Evolutionary conservation across 2,113 vertebrate species (phyloP), one percentile per base, ranked within the genome.

Genomic region (Lanius collurio): DNA sequence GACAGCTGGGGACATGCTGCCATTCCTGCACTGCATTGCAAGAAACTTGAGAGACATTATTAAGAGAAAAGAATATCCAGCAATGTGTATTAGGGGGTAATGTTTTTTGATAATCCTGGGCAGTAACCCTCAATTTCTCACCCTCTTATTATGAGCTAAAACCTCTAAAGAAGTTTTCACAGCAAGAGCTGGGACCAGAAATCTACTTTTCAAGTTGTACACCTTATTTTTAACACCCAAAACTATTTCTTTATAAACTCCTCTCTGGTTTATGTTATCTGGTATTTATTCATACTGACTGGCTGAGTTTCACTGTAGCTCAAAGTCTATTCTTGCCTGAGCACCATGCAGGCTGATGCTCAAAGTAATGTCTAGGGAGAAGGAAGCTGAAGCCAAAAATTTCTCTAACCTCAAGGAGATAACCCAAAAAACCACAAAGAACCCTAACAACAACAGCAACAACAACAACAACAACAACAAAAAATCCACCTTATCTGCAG

Each of bases 81-180:
- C 8, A 52, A 52, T 6, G 14, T 59, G 6, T 37, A 24, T 12
- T 1, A 5, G 1, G 6, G 6, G 1, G 7, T 30, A 5, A 28
- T 37, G 3, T 0, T 4, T 71, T 63, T 53, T 3, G 3, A 41
- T 35, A 82, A 63, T 50, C 47, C 28, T 71, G 52, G 14, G 3
- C 50, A 64, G 7, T 23, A 75, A 79, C 28, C 83, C 21, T 79
- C 47, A 63, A 15, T 84, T 91, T 75, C 42, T 63, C 49, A 86
- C 7, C 15, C 3, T 68, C 4, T 71, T 63, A 39, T 27, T 79
- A 76, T 7, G 16, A 7, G 49, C 28, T 81, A 31, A 74, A 77
- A 84, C 41, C 1, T 8, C 56, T 26, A 30, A 56, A 69, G 35
- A 65, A 53, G 4, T 33, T 74, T 87, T 76, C 39, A 55, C 41